Evolutionary conservation across 2,888 invertebrate genomes (phyloP).

Genomic region (Meandrusa payeni): DNA sequence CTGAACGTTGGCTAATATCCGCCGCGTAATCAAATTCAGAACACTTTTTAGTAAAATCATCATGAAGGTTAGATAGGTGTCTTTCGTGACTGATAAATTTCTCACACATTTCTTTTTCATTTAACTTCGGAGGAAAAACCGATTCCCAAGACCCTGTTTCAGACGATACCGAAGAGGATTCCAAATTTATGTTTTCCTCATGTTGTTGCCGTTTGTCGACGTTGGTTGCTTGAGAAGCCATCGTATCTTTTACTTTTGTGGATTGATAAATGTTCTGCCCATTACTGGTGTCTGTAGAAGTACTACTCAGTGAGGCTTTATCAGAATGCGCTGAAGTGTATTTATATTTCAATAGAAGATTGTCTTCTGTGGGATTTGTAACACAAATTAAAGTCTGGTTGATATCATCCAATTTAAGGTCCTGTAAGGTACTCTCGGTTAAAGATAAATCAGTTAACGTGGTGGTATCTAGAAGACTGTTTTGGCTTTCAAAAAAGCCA

Average conservation of each 20-base stretch:
- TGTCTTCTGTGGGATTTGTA: constrained; percentile 42
- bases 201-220: constrained; percentile 83
- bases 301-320: constrained; percentile 32
- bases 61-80: constrained; percentile 37
- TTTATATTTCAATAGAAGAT: constrained; percentile 35
- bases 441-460: constrained; percentile 60
- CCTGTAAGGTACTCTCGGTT: constrained; percentile 67
- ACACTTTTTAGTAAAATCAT: too few species aligned
- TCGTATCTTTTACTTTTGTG: constrained; percentile 37
- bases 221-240: constrained; percentile 57
- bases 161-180: constrained; percentile 83
- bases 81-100: constrained; percentile 64
- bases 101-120: constrained; percentile 64
- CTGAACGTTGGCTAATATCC: too few species aligned
- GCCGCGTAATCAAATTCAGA: too few species aligned
- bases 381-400: constrained; percentile 41
- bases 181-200: constrained; percentile 82
- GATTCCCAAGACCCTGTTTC: constrained; percentile 85
- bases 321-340: constrained; percentile 28
- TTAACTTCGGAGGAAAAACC: constrained; percentile 72
- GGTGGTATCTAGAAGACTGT: constrained; percentile 60
- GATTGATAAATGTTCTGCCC: constrained; percentile 33
- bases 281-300: constrained; percentile 37
- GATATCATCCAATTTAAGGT: constrained; percentile 54
- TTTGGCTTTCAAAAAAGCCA: constrained; percentile 57